Evolutionary conservation across 1,140 invertebrate genomes (phyloP).

Genomic region (Tenebrio molitor): DNA sequence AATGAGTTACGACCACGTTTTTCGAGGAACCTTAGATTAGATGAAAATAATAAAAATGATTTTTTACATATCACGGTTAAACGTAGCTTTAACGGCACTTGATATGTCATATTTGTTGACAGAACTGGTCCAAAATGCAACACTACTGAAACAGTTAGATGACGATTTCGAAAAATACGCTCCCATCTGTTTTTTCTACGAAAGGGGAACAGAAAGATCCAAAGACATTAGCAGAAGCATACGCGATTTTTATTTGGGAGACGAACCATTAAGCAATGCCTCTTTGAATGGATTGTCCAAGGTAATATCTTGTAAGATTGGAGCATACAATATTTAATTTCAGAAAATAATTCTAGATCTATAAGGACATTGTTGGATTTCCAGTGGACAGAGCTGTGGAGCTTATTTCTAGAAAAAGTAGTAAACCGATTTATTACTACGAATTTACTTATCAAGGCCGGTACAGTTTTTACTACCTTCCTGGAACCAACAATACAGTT

Average conservation of each 20-base stretch:
- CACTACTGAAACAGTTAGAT: conserved; percentile 66
- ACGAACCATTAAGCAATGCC: conserved; percentile 20
- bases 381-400: conserved; percentile 68
- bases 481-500: no score
- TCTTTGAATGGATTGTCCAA: conserved; percentile 52
- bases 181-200: conserved; percentile 71
- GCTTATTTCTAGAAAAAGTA: conserved; percentile 67
- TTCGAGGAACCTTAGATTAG: no score
- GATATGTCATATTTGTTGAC: conserved; percentile 58
- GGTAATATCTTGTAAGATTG: conserved; percentile 47
- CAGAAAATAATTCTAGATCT: conserved; percentile 66
- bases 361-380: conserved; percentile 69
- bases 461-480: conserved; percentile 68
- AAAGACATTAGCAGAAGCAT: conserved; percentile 67
- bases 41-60: no score
- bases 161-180: conserved; percentile 69
- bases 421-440: conserved; percentile 70
- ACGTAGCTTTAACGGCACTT: no score
- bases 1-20: no score
- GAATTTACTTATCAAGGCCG: conserved; percentile 70
- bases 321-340: no score
- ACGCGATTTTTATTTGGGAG: conserved; percentile 66
- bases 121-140: conserved; percentile 59
- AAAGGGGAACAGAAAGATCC: conserved; percentile 66
- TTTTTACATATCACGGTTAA: no score